These are phyloP conservation scores for Galemys pyrenaicus DNA, from an alignment of 2,113 vertebrate genomes.

Conservation along the genomic window DNA sequence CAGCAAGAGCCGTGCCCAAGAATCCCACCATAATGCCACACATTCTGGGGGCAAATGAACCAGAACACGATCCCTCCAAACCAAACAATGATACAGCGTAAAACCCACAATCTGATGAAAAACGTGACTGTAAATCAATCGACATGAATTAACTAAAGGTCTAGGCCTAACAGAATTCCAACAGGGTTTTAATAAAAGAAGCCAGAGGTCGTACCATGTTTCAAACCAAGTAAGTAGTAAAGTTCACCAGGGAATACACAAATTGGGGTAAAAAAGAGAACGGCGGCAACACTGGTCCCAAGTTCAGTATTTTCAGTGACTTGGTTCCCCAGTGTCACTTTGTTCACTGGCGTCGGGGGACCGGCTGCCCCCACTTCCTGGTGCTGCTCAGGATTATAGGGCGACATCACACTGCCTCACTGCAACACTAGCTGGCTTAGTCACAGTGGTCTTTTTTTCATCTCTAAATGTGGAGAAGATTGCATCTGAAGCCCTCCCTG, in stretches of 20 bases:
- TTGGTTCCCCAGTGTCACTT: background rate
- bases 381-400: background rate
- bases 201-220: background rate
- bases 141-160: background rate
- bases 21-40: background rate
- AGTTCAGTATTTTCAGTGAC: background rate
- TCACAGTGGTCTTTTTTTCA: background rate
- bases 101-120: background rate
- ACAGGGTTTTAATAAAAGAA: background rate
- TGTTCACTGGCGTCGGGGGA: background rate
- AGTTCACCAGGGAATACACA: background rate
- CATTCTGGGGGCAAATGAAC: conserved; percentile 32
- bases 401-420: background rate
- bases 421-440: background rate
- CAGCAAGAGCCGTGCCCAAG: background rate
- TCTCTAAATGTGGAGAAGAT: background rate
- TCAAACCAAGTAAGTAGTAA: background rate
- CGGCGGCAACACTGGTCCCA: background rate
- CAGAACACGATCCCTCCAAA: background rate
- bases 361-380: background rate
- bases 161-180: background rate
- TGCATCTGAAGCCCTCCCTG: no score
- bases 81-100: background rate
- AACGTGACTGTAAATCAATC: background rate
- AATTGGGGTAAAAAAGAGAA: background rate